Conservation (phyloP, 2,888 invertebrate species). For the Cerastis rubricosa region DNA sequence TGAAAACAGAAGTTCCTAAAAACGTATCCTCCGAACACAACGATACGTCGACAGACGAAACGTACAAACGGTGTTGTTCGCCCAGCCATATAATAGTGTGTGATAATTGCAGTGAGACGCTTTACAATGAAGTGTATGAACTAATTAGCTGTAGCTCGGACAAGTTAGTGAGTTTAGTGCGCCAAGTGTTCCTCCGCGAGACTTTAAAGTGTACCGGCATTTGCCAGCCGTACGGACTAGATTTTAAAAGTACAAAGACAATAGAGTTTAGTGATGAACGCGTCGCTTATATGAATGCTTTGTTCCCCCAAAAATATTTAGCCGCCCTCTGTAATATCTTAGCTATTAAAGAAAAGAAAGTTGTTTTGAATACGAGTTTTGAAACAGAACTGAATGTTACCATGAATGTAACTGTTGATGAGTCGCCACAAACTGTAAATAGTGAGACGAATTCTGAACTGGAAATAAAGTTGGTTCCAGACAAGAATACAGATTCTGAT, state of each 20-base stretch:
- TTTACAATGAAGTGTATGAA: slow-evolving; percentile 93
- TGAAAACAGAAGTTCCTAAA: slow-evolving; percentile 93
- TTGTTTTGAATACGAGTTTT: slow-evolving; percentile 92
- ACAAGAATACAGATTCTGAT: slow-evolving; percentile 78
- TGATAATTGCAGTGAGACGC: slow-evolving; percentile 93
- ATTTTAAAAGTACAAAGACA: slow-evolving; percentile 91
- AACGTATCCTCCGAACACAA: slow-evolving; percentile 89
- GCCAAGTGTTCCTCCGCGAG: slow-evolving; percentile 91
- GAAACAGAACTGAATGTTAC: slow-evolving; percentile 88
- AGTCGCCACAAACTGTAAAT: slow-evolving; percentile 77
- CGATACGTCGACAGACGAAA: slow-evolving; percentile 84
- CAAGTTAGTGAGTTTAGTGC: slow-evolving; percentile 91
- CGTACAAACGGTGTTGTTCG: slow-evolving; percentile 92
- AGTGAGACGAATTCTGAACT: slow-evolving; percentile 82
- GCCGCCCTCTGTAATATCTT: slow-evolving; percentile 95
- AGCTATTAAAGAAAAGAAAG: slow-evolving; percentile 92
- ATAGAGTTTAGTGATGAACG: slow-evolving; percentile 87
- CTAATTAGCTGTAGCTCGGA: slow-evolving; percentile 93
- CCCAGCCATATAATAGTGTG: slow-evolving; percentile 94
- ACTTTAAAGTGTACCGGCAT: slow-evolving; percentile 92
- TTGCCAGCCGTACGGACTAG: slow-evolving; percentile 91
- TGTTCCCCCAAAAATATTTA: slow-evolving; percentile 93
- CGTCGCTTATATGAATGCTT: slow-evolving; percentile 91
- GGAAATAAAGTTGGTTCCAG: slow-evolving; percentile 81
- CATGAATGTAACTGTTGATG: slow-evolving; percentile 85